Evolutionary conservation across 2,888 invertebrate genomes (phyloP), one percentile per base, ranked within the genome.

Genomic region (Apocheima hispidaria): DNA sequence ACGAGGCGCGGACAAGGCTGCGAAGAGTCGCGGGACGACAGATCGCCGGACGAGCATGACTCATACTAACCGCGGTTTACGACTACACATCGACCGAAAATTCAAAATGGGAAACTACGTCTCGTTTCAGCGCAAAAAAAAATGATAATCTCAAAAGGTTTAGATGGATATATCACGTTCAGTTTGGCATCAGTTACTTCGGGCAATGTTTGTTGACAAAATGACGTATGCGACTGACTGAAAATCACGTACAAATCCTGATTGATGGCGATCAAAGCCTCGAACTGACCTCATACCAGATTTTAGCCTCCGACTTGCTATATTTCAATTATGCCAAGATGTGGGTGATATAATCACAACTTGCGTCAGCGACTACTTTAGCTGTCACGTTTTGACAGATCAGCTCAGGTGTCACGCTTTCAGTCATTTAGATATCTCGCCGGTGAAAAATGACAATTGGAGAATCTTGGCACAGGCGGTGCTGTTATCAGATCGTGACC

Each of bases 1-100:
- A 65, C 68, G 76, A 81, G 78, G 83, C 74, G 89, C 77, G 80
- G 86, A 88, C 83, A 83, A 78, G 79, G 68, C 70, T 72, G 70
- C 74, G 70, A 66, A 68, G 65, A 71, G 76, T 72, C 70, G 62
- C 63, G 66, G 74, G 90, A 73, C 84, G 90, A 90, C 79, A 70
- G 88, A 87, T 81, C 69, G 76, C 73, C 72, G 73, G 59, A 58
- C 64, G 61, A 73, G 63, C 63, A 68, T 87, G 86, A 88, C 84
- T 88, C 84, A 87, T 53, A 48, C 55, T 41, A 51, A 56, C 50
- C 54, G 30, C 53, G 53, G 57, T 65, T 65, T 59, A 65, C 66
- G 59, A 63, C 54, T 58, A 77, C 78, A 79, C 81, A 81, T 81
- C 73, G 83, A 84, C 78, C 81, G 83, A 79, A 84, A 84, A 83